Conservation (phyloP, 2,888 invertebrate species). For the Catocala nupta region DNA sequence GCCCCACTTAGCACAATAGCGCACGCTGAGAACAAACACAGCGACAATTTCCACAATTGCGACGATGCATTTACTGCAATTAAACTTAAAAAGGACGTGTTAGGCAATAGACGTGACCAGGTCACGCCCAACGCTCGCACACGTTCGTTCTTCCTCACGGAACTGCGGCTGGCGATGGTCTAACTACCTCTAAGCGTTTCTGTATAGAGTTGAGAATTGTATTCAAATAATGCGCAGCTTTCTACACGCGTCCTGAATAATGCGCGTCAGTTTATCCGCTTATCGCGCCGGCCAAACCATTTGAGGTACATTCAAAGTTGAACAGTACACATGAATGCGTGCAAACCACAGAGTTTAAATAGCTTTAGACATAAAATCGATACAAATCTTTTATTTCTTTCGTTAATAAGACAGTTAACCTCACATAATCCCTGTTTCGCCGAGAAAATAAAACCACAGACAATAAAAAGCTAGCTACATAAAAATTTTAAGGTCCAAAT, state of each 20-base stretch:
- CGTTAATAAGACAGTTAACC: too few relatives aligned
- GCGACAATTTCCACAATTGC: conserved; percentile 16
- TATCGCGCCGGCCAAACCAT: conserved; percentile 51
- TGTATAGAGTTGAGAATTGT: conserved; percentile 42
- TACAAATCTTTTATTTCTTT: too few relatives aligned
- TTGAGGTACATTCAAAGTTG: conserved; percentile 44
- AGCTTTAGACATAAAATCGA: too few relatives aligned
- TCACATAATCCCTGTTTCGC: too few relatives aligned
- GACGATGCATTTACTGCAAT: conserved; percentile 48
- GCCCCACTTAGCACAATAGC: conserved; percentile 2
- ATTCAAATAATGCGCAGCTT: conserved; percentile 51
- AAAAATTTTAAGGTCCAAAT: too few relatives aligned
- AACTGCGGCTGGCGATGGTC: conserved; percentile 9
- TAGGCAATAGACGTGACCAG: conserved; percentile 29
- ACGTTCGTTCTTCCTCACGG: conserved; percentile 24
- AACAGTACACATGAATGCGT: conserved; percentile 2
- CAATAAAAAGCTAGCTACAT: too few relatives aligned
- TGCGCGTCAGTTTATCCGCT: conserved; percentile 51
- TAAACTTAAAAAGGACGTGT: conserved; percentile 53
- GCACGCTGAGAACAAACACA: conserved; percentile 26
- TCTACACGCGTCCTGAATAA: conserved; percentile 70
- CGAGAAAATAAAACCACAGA: too few relatives aligned
- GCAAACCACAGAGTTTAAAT: background rate
- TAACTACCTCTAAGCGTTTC: conserved; percentile 25
- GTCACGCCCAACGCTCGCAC: conserved; percentile 11